A percentile compares a stretch with the other conserved stretches of the same genome.
These are phyloP conservation scores for Encarsia formosa DNA, from an alignment of 2,888 invertebrate genomes.

Conservation along the genomic window DNA sequence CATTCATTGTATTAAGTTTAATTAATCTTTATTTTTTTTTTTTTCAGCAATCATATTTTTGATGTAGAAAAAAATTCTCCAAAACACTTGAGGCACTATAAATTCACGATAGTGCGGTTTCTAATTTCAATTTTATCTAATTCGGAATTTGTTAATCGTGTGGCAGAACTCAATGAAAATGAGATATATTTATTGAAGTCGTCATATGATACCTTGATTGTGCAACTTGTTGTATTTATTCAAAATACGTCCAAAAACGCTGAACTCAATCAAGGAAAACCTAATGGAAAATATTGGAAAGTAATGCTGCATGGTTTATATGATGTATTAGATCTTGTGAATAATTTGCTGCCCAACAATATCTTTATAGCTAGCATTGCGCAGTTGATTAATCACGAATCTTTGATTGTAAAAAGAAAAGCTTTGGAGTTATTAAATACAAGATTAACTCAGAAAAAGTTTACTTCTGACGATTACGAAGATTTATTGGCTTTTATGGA, in stretches of 20 bases:
- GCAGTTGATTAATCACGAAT: constrained; percentile 67
- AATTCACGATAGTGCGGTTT: constrained; percentile 74
- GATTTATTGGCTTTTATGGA: constrained; percentile 60
- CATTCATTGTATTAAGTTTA: background rate
- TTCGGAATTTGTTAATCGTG: constrained; percentile 65
- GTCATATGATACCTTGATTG: constrained; percentile 66
- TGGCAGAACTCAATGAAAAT: constrained; percentile 55
- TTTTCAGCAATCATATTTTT: constrained; percentile 54
- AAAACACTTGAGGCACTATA: constrained; percentile 79
- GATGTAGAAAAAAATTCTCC: constrained; percentile 63
- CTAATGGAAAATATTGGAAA: constrained; percentile 74
- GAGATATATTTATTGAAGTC: constrained; percentile 57
- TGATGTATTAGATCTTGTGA: constrained; percentile 69
- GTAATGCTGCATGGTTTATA: constrained; percentile 74
- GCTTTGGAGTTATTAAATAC: constrained; percentile 81
- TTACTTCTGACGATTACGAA: constrained; percentile 54
- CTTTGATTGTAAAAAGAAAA: constrained; percentile 70
- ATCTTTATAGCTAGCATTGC: constrained; percentile 77
- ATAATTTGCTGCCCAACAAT: constrained; percentile 71
- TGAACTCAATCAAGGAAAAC: constrained; percentile 59
- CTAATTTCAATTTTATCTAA: constrained; percentile 67
- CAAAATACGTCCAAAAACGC: constrained; percentile 62
- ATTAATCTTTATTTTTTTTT: background rate
- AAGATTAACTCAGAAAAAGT: constrained; percentile 69
- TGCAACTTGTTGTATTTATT: constrained; percentile 65